phyloP scores from a whole-genome alignment of 2,888 invertebrate species.

The Melinaea menophilus region DNA sequence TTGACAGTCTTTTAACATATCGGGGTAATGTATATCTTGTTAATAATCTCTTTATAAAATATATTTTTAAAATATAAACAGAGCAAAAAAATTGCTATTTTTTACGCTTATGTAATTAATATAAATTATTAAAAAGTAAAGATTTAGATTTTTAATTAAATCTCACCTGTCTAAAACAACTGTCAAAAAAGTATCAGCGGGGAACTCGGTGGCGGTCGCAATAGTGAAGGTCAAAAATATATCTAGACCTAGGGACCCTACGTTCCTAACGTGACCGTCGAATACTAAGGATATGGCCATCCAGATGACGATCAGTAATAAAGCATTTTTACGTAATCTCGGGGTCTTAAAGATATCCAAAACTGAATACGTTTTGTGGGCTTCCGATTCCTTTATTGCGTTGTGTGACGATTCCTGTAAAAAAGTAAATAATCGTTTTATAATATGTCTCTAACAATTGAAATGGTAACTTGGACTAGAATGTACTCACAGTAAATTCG shows the following conservation, averaged over 20 bases:
- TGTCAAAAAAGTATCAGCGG: constrained; percentile 89
- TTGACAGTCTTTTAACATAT: not conserved
- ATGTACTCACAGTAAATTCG: constrained; percentile 82
- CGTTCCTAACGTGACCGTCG: constrained; percentile 93
- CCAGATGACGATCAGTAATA: constrained; percentile 90
- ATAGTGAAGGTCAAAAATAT: constrained; percentile 92
- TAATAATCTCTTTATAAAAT: not conserved
- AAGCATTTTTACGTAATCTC: constrained; percentile 84
- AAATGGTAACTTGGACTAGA: not conserved
- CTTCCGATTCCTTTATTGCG: constrained; percentile 84
- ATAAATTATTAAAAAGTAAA: not conserved
- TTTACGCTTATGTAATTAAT: not conserved
- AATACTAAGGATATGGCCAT: constrained; percentile 93
- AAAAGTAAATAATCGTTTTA: not conserved
- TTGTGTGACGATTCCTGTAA: constrained; percentile 81
- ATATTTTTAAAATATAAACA: no score
- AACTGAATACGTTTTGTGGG: constrained; percentile 84
- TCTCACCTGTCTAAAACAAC: constrained; percentile 80
- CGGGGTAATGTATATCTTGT: not conserved
- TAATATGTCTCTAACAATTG: no score
- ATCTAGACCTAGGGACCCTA: constrained; percentile 88
- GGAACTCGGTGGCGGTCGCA: constrained; percentile 89
- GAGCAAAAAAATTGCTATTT: no score
- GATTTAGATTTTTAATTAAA: not conserved
- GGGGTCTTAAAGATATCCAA: constrained; percentile 89